Base-by-base conservation (phyloP, 2,113 vertebrate species). In the Vimba vimba region DNA sequence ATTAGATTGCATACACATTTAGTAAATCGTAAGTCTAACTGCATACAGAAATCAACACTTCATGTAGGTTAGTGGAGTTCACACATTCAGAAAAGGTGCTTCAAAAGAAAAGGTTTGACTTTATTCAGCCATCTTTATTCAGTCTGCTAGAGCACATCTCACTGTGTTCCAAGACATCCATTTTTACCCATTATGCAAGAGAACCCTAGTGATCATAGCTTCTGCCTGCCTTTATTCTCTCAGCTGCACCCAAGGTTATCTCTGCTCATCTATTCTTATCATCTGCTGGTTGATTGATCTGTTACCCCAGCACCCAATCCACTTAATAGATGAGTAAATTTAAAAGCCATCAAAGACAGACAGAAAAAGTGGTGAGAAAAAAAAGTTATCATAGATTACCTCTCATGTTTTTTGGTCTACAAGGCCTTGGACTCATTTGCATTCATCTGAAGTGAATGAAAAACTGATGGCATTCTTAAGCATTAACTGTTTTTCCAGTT, bases 241-340 rank as follows among this genome's bases (percentile, higher is more conserved):
- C 86, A 87, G 86, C 89, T 80, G 76, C 86, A 83, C 90, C 91
- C 94, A 94, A 95, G 94, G 94, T 95, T 93, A 95, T 94, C 93
- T 92, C 90, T 89, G 47, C 89, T 87, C 90, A 95, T 94, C 89
- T 87, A 93, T 93, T 94, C 92, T 94, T 93, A 95, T 94, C 93
- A 94, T 94, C 92, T 91, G 91, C 89, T 92, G 94, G 92, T 94
- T 93, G 94, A 94, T 94, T 94, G 93, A 94, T 95, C 93, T 93
- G 93, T 94, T 94, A 94, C 93, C 90, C 85, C 91, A 87, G 91
- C 88, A 88, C 91, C 92, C 91, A 85, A 78, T 93, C 93, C 93
- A 90, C 91, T 92, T 94, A 94, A 94, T 90, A 91, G 89, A 91
- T 88, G 90, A 87, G 90, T 93, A 92, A 93, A 94, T 95, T 94